Evolutionary conservation across 2,888 invertebrate species (phyloP).

Genomic region (Chromoteleia sp.): DNA sequence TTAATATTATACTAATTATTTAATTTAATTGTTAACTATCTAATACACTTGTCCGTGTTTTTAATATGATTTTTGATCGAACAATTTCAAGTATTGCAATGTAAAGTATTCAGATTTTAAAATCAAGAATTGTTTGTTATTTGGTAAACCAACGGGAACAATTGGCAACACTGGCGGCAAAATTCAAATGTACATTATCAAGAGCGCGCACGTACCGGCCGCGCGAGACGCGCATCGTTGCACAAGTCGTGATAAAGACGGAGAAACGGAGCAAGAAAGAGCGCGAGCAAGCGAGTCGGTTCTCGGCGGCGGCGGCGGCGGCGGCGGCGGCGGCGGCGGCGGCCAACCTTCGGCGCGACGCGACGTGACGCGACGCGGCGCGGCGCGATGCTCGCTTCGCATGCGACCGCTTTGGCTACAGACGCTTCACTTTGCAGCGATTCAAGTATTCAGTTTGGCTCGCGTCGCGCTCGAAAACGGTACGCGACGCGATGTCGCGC

Average conservation of each 20-base stretch:
- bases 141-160: neutral
- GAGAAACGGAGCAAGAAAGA: conserved; percentile 15
- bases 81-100: no score
- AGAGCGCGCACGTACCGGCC: neutral
- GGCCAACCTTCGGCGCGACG: conserved; percentile 59
- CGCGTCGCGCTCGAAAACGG: conserved; percentile 62
- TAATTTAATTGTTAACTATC: no score
- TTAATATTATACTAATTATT: no score
- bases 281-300: conserved; percentile 34
- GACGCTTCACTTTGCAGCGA: conserved; percentile 60
- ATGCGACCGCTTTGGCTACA: conserved; percentile 63
- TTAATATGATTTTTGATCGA: no score
- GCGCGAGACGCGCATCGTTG: neutral
- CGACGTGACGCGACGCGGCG: conserved; percentile 49
- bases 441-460: conserved; percentile 62
- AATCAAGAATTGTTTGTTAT: no score
- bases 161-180: conserved; percentile 24
- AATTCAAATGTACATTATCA: conserved; percentile 22
- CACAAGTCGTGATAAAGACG: conserved; percentile 17
- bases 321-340: conserved; percentile 34
- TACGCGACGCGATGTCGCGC: conserved; percentile 65
- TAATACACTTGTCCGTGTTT: no score
- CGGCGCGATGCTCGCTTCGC: conserved; percentile 65
- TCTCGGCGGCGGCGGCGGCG: conserved; percentile 34
- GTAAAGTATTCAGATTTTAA: no score